Evolutionary conservation across 1,140 invertebrate species (phyloP), one percentile per base, ranked within the genome.

Genomic region (Drosophila setifemur): DNA sequence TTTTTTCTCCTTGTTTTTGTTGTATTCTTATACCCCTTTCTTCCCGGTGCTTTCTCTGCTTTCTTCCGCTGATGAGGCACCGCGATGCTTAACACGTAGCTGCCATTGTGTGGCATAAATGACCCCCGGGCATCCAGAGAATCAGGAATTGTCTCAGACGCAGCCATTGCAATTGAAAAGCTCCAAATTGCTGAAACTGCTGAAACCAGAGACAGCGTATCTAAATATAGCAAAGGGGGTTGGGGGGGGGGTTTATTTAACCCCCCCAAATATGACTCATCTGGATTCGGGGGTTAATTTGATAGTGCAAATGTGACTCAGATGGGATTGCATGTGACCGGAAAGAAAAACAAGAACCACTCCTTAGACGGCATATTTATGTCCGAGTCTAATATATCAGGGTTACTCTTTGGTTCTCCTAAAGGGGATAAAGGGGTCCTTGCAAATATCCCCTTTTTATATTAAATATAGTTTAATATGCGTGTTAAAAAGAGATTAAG

Each of bases 81-180:
- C 44, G 66, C 53, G 60, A 37, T 70, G 79, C 79, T 86, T 85
- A 85, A 85, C 79, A 85, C 79, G 79, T 85, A 85, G 66, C 74
- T 63, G 60, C 71, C 79, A 79, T 85, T 85, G 81, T 86, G 81
- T 67, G 74, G 50, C 74, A 75, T 58, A 72, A 67, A 85, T 55
- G 74, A 86, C 70, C 79, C 49, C 60, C 52, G 42, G 76, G 76
- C 77, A 25, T 21, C 57, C 37, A 31, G 18, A 49, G 43, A 26
- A 64, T 64, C 60, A 12, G 19, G 43, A 54, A 70, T 75, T 55
- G 54, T 67, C 33, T 52, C 45, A 57, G 47, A 29, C 19, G 29
- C 40, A 45, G 60, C 19, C 45, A n/a, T n/a, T 18, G 67, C 73
- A 76, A 76, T 76, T 76, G 73, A 71, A 77, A 64, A 66, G 64